A percentile compares a stretch with the other conserved stretches of the same genome.
phyloP scores from a whole-genome alignment of 2,113 vertebrate species.

The Chlamydotis undulata region DNA sequence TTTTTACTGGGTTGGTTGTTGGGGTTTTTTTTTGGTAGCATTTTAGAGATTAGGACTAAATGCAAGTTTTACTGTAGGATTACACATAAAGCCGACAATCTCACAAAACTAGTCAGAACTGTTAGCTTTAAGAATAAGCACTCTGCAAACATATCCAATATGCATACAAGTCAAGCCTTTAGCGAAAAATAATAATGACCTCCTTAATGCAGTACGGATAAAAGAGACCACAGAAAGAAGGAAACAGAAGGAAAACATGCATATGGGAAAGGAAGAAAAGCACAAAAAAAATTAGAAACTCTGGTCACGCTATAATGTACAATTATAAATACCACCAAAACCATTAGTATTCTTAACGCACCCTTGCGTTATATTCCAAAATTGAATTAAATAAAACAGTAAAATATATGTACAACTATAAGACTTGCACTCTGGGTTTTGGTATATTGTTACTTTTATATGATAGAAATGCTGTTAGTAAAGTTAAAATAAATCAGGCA shows the following conservation, averaged over 20 bases:
- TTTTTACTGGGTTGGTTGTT: not conserved
- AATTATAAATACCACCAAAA: not conserved
- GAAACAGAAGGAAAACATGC: not conserved
- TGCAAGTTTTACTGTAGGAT: not conserved
- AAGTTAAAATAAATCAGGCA: not conserved
- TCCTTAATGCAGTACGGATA: not conserved
- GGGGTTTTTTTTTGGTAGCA: not conserved
- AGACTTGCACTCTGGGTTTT: accelerated
- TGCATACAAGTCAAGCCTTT: not conserved
- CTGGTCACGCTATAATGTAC: not conserved
- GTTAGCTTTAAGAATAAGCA: not conserved
- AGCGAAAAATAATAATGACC: not conserved
- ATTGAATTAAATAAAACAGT: not conserved
- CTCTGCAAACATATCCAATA: not conserved
- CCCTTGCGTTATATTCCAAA: not conserved
- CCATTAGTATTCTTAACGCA: not conserved
- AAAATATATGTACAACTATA: not conserved
- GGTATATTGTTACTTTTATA: not conserved
- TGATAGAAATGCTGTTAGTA: not conserved
- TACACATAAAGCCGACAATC: not conserved
- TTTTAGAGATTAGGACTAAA: constrained; percentile 1
- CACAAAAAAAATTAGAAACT: not conserved
- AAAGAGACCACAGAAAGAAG: not conserved
- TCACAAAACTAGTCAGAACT: not conserved
- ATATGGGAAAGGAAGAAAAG: not conserved